phyloP scores from a whole-genome alignment of 2,797 vertebrate genomes.

The Gobio occitaniae region DNA sequence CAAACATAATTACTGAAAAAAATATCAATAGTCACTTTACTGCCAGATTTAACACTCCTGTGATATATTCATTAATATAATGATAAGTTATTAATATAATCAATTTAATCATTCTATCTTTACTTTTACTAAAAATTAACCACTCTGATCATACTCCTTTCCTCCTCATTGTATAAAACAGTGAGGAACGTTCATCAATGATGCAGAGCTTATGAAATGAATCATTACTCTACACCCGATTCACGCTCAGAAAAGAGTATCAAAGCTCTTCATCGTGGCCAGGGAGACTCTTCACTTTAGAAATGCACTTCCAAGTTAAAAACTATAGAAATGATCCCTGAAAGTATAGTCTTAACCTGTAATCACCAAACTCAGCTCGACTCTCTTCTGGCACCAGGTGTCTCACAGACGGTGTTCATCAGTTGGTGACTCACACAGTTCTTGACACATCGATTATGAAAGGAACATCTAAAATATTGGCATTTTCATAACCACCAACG shows the following conservation, averaged over 20 bases:
- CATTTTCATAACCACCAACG: too few relatives aligned
- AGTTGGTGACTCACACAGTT: fast-evolving
- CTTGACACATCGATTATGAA: background rate
- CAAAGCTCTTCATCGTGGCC: slow-evolving; percentile 67
- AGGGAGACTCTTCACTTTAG: slow-evolving; percentile 69
- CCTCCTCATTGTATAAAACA: fast-evolving
- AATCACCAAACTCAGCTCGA: fast-evolving
- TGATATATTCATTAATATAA: too few relatives aligned
- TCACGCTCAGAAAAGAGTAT: slow-evolving; percentile 66
- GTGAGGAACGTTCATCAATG: slow-evolving; percentile 68
- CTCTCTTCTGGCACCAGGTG: fast-evolving
- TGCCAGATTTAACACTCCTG: too few relatives aligned
- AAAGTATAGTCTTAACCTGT: slow-evolving; percentile 77
- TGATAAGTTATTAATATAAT: too few relatives aligned
- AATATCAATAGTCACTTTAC: too few relatives aligned
- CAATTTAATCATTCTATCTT: too few relatives aligned
- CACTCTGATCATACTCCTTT: background rate
- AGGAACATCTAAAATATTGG: fast-evolving
- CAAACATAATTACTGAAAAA: too few relatives aligned
- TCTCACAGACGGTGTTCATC: background rate
- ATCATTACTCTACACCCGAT: slow-evolving; percentile 48
- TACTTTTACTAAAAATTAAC: too few relatives aligned
- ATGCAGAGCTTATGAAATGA: background rate
- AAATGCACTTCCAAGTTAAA: slow-evolving; percentile 71
- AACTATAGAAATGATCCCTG: slow-evolving; percentile 81